Conservation (phyloP, 2,888 invertebrate species). For the Eueremaeus valkanovi region DNA sequence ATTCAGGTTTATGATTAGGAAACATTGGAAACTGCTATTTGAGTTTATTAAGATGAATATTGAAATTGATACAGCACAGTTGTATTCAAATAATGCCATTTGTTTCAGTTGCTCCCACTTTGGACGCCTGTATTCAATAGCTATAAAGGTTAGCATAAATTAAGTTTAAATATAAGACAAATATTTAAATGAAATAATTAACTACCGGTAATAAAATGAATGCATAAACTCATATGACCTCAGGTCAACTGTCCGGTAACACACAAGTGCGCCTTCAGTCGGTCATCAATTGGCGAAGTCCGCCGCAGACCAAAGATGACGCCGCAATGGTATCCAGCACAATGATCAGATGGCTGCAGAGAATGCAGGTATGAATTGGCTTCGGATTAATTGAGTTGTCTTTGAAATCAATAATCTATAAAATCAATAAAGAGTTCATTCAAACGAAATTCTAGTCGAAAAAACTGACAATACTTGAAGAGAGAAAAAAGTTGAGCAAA, state of each 20-base stretch:
- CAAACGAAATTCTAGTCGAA: neutral
- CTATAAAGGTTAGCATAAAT: slow-evolving; percentile 70
- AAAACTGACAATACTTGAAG: neutral
- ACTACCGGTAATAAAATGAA: too few species aligned
- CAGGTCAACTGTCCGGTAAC: slow-evolving; percentile 74
- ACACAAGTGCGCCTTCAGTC: slow-evolving; percentile 78
- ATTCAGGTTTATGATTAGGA: too few species aligned
- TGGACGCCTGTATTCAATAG: slow-evolving; percentile 95
- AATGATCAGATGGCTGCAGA: slow-evolving; percentile 72
- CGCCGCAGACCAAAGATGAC: slow-evolving; percentile 52
- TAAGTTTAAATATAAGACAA: neutral
- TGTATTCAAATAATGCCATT: slow-evolving; percentile 8
- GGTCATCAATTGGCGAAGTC: slow-evolving; percentile 75
- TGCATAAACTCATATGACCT: neutral
- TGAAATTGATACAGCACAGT: too few species aligned
- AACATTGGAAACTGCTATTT: too few species aligned
- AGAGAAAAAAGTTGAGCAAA: neutral
- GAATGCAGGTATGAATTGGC: slow-evolving; percentile 67
- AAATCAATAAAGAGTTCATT: slow-evolving; percentile 22
- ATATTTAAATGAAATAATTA: neutral
- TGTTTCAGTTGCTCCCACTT: slow-evolving; percentile 66
- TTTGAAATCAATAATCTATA: slow-evolving; percentile 5
- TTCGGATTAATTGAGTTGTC: neutral
- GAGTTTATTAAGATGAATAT: too few species aligned
- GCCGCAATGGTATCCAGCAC: slow-evolving; percentile 52